Evolutionary conservation across 2,113 vertebrate species (phyloP).

Genomic region (Penelope pileata): DNA sequence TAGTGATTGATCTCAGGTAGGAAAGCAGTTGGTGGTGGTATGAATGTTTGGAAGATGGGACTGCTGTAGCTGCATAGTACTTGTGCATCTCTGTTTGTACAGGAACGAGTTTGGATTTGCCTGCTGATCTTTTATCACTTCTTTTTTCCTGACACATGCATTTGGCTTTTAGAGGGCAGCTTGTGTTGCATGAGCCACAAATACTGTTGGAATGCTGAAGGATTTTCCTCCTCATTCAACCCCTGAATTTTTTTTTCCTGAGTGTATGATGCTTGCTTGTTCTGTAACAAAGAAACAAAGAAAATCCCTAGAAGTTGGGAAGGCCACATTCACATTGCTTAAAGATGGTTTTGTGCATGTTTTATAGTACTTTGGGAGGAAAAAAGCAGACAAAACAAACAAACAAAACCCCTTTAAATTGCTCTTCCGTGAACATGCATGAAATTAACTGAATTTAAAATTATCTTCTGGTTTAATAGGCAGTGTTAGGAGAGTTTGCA

Average conservation of each 20-base stretch:
- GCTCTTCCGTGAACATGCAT: background rate
- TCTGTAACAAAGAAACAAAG: background rate
- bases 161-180: background rate
- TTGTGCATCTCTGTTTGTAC: background rate
- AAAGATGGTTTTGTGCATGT: background rate
- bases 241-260: fast-evolving
- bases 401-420: background rate
- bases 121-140: background rate
- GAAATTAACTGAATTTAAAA: background rate
- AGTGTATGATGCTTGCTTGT: background rate
- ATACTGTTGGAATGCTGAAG: background rate
- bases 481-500: background rate
- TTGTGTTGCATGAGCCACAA: background rate
- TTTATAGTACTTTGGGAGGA: background rate
- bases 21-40: background rate
- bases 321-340: background rate
- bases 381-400: too few species aligned
- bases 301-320: background rate
- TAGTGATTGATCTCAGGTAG: background rate
- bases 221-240: background rate
- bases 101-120: background rate
- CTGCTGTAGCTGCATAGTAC: background rate
- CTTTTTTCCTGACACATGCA: background rate
- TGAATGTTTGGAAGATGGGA: background rate
- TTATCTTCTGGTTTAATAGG: background rate